Conservation (phyloP, 2,113 vertebrate genomes). For the Microcebus ravelobensis region DNA sequence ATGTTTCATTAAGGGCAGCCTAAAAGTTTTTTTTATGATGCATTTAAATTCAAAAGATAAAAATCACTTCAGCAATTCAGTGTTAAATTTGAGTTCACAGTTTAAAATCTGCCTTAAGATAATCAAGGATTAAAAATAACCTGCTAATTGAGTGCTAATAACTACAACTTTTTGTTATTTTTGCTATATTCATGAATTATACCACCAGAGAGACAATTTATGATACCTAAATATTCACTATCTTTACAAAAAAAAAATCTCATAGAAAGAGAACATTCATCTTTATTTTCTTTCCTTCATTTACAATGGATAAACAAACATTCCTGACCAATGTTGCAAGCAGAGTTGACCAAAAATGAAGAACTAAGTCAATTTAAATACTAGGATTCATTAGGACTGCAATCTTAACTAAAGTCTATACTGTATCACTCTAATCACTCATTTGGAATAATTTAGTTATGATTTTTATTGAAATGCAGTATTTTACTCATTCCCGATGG, state of each 20-base stretch:
- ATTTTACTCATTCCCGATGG: background rate
- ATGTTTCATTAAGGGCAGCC: background rate
- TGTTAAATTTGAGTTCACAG: slow-evolving; percentile 1
- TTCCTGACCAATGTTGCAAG: background rate
- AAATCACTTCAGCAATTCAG: background rate
- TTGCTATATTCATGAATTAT: background rate
- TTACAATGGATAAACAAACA: background rate
- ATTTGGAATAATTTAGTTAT: background rate
- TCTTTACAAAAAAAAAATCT: background rate
- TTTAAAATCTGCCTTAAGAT: background rate
- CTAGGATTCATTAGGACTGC: background rate
- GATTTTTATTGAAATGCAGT: background rate
- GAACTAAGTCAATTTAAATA: background rate
- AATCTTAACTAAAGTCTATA: background rate
- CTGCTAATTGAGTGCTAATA: background rate
- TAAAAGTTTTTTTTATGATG: background rate
- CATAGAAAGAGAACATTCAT: background rate
- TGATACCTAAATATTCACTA: background rate
- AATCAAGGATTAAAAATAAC: background rate
- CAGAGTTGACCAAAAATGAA: background rate
- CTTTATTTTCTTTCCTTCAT: background rate
- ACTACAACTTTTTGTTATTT: background rate
- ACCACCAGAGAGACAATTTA: background rate
- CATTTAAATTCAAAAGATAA: slow-evolving; percentile 6
- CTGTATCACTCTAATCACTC: background rate